Base-by-base conservation (phyloP, 2,113 vertebrate species). In the Phaethon lepturus region DNA sequence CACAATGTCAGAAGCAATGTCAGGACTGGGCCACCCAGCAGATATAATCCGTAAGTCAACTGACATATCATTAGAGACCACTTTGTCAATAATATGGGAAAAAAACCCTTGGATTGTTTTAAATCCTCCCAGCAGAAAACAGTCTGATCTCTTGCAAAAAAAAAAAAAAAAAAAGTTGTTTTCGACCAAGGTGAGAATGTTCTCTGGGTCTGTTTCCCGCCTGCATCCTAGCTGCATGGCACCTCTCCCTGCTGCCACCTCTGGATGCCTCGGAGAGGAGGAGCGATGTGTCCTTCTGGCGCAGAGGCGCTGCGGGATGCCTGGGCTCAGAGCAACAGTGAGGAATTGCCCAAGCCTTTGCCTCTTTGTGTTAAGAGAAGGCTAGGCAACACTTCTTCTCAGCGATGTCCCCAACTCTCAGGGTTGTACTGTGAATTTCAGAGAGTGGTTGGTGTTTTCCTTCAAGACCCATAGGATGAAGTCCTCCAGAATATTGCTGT, bases 261-360 rank as follows among this genome's bases (percentile, higher is more conserved):
- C 33, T 5, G 10, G 33, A 47, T 25, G 29, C 40, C 31, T 58
- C 1, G 1, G 25, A 74, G 59, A 49, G 42, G 44, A 83, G 45
- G 6, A 73, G 17, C 2, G 3, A 26, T 0, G 3, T 8, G 24
- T 58, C 26, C 50, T 10, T 29, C 73, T 2, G 0, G 8, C 1
- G 4, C 40, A 40, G 64, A 75, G 11, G 20, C 52, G 52, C 17
- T 2, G n/a, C 1, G 3, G 47, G 63, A 49, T 18, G 19, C 9
- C 17, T 2, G 1, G 13, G 2, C 23, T 35, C n/a, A n/a, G n/a
- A 72, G 29, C 13, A 52, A 25, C 15, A 26, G 15, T 0, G 2
- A 52, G 40, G 26, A 81, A 87, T 20, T 31, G 8, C 58, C 75
- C 0, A 0, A 86, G 47, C 25, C n/a, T 91, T 66, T 67, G 24